Percentiles rank a stretch among this genome's conserved stretches.
Conservation (phyloP, 2,797 vertebrate genomes). For the Chelon labrosus region DNA sequence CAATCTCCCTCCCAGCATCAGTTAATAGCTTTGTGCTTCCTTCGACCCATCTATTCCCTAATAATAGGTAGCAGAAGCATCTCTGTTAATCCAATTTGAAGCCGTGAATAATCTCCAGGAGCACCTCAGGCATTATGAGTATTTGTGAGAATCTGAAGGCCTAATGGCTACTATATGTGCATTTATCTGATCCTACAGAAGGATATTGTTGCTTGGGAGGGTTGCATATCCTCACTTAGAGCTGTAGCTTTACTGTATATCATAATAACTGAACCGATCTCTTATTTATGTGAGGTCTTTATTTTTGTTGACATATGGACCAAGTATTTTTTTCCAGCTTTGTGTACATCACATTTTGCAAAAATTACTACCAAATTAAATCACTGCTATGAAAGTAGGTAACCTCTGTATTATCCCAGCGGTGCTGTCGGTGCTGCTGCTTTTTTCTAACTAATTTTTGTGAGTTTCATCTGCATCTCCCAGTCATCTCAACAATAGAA, state of each 20-base stretch:
- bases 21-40: slow-evolving; percentile 73
- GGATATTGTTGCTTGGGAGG: slow-evolving; percentile 19
- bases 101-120: slow-evolving; percentile 65
- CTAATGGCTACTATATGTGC: slow-evolving; percentile 37
- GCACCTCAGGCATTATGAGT: slow-evolving; percentile 49
- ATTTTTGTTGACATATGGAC: not conserved
- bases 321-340: not conserved
- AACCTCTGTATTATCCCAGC: not conserved
- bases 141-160: slow-evolving; percentile 55
- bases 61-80: slow-evolving; percentile 71
- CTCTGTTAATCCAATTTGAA: slow-evolving; percentile 77
- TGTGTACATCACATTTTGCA: not conserved
- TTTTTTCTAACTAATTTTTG: not conserved
- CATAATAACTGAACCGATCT: not conserved
- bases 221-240: slow-evolving; percentile 24
- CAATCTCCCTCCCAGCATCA: slow-evolving; percentile 40
- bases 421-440: not conserved
- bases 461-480: not conserved
- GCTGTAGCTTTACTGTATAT: not conserved
- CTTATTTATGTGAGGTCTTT: slow-evolving; percentile 7
- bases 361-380: not conserved
- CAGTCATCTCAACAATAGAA: too few species aligned
- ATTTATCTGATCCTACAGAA: slow-evolving; percentile 32
- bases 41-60: slow-evolving; percentile 65
- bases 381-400: not conserved